Conservation (phyloP, 2,797 vertebrate genomes). For the Psittacula echo region DNA sequence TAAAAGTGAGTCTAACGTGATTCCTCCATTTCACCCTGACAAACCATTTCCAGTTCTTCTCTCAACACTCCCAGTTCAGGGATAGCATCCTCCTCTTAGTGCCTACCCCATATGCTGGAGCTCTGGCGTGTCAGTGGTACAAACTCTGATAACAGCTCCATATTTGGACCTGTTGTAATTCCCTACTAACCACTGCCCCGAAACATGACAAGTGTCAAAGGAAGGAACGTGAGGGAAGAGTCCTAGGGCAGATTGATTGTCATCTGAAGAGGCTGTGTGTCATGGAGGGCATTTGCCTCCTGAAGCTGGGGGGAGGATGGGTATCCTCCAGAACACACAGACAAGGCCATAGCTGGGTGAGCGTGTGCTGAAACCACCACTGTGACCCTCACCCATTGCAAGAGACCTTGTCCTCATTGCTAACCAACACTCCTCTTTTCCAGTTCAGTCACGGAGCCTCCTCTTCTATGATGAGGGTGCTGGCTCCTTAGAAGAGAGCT, state of each 20-base stretch:
- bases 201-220: not conserved
- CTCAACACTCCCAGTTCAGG: accelerated
- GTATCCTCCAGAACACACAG: not conserved
- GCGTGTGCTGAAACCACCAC: not conserved
- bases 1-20: slow-evolving; percentile 84
- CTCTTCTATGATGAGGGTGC: slow-evolving; percentile 93
- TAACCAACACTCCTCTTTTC: slow-evolving; percentile 29
- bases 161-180: not conserved
- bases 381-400: not conserved
- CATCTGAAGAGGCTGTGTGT: not conserved
- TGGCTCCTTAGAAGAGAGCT: slow-evolving; percentile 86
- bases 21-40: not conserved
- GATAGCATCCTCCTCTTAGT: not conserved
- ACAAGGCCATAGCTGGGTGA: not conserved
- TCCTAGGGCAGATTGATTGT: not conserved
- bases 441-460: slow-evolving; percentile 97
- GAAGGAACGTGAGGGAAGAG: not conserved
- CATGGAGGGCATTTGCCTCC: not conserved
- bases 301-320: not conserved
- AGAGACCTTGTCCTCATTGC: not conserved
- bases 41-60: not conserved
- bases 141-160: not conserved
- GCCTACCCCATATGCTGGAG: not conserved
- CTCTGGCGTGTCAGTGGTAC: not conserved
- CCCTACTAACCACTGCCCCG: not conserved